A percentile compares a stretch with the other conserved stretches of the same genome.
phyloP scores from a whole-genome alignment of 2,888 invertebrate species.

The Latrodectus elegans region DNA sequence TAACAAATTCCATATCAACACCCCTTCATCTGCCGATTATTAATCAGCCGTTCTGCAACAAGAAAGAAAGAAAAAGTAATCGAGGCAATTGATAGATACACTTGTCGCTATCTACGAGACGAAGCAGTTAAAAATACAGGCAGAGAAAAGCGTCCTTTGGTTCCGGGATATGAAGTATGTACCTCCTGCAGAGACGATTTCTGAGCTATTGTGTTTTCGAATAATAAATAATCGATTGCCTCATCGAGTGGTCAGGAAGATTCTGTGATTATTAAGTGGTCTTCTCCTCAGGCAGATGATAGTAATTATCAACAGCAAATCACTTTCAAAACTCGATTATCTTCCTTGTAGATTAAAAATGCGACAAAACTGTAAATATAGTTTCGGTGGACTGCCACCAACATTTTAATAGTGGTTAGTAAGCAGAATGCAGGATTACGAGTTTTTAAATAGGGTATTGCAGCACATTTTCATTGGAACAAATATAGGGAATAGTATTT shows the following conservation, averaged over 20 bases:
- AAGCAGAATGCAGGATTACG: too few species aligned
- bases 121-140: not conserved
- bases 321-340: not conserved
- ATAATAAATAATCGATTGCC: not conserved
- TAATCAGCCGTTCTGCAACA: too few species aligned
- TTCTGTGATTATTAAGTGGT: not conserved
- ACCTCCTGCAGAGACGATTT: constrained; percentile 61
- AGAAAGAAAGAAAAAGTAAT: not conserved
- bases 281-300: not conserved
- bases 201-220: constrained; percentile 21
- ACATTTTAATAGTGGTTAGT: too few species aligned
- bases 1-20: too few species aligned
- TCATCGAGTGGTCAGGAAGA: not conserved
- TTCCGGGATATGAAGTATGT: constrained; percentile 44
- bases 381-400: too few species aligned
- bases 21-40: too few species aligned
- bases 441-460: too few species aligned
- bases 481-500: too few species aligned
- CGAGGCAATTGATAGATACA: not conserved
- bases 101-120: not conserved
- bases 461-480: too few species aligned
- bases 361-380: too few species aligned
- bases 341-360: not conserved
- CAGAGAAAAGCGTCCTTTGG: not conserved
- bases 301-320: not conserved